Evolutionary conservation across 2,113 vertebrate genomes (phyloP).

Genomic region (Hoplias malabaricus): DNA sequence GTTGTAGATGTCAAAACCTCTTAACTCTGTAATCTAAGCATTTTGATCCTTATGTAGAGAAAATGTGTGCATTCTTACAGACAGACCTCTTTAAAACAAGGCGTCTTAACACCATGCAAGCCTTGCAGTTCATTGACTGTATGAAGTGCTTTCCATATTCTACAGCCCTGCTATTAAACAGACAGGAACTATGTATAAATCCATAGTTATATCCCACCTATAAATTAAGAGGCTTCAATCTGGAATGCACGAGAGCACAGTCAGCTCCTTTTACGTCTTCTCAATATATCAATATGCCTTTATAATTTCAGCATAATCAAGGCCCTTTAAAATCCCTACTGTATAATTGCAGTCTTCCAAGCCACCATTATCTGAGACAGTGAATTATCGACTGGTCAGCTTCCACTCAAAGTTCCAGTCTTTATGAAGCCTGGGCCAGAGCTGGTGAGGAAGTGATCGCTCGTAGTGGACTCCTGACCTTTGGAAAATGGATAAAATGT

Average conservation of each 20-base stretch:
- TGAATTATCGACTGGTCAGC: constrained; percentile 46
- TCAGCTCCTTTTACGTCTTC: constrained; percentile 38
- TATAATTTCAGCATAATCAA: constrained; percentile 46
- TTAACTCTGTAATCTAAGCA: no score
- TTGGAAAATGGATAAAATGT: constrained; percentile 25
- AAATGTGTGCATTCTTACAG: constrained; percentile 22
- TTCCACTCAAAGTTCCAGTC: constrained; percentile 27
- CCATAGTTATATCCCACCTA: neutral
- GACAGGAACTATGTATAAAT: constrained; percentile 15
- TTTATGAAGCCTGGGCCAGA: constrained; percentile 19
- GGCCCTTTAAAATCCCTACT: constrained; percentile 44
- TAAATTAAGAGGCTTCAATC: constrained; percentile 31
- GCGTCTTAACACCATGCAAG: neutral
- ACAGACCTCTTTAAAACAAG: neutral
- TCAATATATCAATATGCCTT: constrained; percentile 54
- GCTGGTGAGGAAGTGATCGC: constrained; percentile 20
- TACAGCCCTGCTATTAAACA: constrained; percentile 9
- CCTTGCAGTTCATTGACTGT: neutral
- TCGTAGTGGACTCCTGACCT: constrained; percentile 16
- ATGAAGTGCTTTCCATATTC: neutral
- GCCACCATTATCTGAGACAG: constrained; percentile 38
- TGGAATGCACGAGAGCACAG: constrained; percentile 29
- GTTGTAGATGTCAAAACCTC: no score
- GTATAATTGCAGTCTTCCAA: constrained; percentile 46
- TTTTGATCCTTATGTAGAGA: no score